Evolutionary conservation across 1,140 invertebrate genomes (phyloP), one percentile per base, ranked within the genome.

Genomic region (Armadillidium nasatum): DNA sequence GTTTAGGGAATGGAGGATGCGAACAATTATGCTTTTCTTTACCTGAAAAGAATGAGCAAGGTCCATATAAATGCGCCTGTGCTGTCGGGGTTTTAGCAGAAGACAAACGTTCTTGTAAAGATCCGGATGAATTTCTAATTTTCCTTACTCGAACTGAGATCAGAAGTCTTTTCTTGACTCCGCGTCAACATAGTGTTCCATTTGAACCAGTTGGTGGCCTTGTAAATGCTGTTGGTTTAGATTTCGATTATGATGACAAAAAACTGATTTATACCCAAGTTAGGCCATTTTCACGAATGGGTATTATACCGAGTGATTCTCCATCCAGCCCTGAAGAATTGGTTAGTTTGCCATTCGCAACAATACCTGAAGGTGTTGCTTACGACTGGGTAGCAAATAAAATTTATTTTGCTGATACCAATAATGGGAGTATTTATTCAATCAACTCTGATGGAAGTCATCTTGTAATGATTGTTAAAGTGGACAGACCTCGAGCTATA

Each of bases 361-460:
- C 80, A 10, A 83, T 85, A 23, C 94, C 94, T 0, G 95, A 98
- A 85, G 96, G 96, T 6, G 94, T 98, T 78, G 94, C 95, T 0
- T 97, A 96, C 83, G 96, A 98, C 82, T 98, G 96, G 96, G 96
- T 95, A 0, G 93, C 94, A 79, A 93, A 94, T 82, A 98, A 97
- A 85, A 90, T 99, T 44, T 99, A 97, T 83, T 99, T 95, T 95
- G 96, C 96, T 0, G 96, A 99, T 82, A 95, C 92, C 66, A 93
- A 91, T 0, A 98, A 96, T 82, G 94, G 93, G 78, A 94, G 92
- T 43, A 96, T 98, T 70, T 97, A 96, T 82, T 94, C 95, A 0
- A 96, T 97, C 91, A 95, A 99, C 83, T 86, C 94, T 7, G 91
- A 95, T 83, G 93, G 94, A 10, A 87, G 90, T 0, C 91, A 97